Evolutionary conservation across 2,797 vertebrate species (phyloP).

Genomic region (Capromys pilorides): DNA sequence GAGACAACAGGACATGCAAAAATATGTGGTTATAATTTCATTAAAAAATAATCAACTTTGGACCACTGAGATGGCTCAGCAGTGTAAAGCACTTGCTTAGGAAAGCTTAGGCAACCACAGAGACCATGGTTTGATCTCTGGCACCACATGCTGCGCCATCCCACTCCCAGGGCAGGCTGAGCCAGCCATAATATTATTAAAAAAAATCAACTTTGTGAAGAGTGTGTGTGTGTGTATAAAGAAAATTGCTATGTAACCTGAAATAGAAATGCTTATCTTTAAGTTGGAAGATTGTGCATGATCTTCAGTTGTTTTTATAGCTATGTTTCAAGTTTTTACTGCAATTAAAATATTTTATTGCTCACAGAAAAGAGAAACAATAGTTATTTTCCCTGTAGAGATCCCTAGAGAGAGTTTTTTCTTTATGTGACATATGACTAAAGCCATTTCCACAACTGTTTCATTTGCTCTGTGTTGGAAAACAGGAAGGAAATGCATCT

Average conservation of each 20-base stretch:
- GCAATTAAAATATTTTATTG: slow-evolving; percentile 2
- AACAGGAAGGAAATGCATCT: slow-evolving; percentile 34
- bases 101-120: no score
- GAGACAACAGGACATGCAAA: not conserved
- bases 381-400: slow-evolving; percentile 30
- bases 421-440: slow-evolving; percentile 55
- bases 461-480: slow-evolving; percentile 58
- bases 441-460: slow-evolving; percentile 67
- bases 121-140: no score
- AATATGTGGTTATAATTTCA: not conserved
- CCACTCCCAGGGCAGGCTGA: no score
- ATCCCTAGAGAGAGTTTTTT: not conserved
- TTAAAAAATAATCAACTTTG: not conserved
- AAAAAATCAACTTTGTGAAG: not conserved
- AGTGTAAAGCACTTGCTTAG: no score
- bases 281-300: not conserved
- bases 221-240: not conserved
- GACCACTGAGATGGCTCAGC: no score
- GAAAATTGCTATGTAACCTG: not conserved
- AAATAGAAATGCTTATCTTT: not conserved
- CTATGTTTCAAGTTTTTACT: slow-evolving; percentile 5
- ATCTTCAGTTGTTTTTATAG: slow-evolving; percentile 2
- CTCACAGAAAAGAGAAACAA: not conserved
- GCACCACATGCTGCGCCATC: no score
- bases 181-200: no score